Evolutionary conservation across 53 echinoderm and acorn worm genomes (phyloP).

Genomic region (Paracentrotus lividus): DNA sequence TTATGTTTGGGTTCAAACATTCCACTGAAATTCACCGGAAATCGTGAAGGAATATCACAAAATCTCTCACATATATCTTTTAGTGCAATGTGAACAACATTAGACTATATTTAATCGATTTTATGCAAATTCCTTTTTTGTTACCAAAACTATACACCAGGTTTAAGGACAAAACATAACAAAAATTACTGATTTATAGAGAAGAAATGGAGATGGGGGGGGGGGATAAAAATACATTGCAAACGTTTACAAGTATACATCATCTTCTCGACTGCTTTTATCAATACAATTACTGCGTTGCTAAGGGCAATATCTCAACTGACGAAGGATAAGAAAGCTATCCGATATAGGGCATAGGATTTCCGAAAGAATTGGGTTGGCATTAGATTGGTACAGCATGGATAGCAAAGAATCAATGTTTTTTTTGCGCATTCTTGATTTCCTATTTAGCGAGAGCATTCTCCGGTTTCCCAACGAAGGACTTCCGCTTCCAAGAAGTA

Average conservation of each 20-base stretch:
- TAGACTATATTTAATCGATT: too few relatives aligned
- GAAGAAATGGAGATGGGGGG: not conserved
- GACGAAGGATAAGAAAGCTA: not conserved
- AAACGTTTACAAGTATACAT: not conserved
- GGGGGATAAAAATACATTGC: not conserved
- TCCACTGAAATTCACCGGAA: too few relatives aligned
- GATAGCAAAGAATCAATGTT: slow-evolving; percentile 33
- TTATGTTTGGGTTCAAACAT: too few relatives aligned
- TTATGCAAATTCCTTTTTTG: too few relatives aligned
- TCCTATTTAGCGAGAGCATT: slow-evolving; percentile 41
- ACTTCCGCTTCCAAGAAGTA: not conserved
- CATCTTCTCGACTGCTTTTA: not conserved
- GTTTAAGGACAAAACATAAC: not conserved
- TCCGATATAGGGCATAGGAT: slow-evolving; percentile 19
- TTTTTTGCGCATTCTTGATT: slow-evolving; percentile 42
- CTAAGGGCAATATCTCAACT: not conserved
- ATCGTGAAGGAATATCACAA: too few relatives aligned
- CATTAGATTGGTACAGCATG: not conserved
- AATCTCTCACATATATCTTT: too few relatives aligned
- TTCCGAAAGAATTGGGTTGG: not conserved
- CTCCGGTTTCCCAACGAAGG: not conserved
- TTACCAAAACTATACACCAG: too few relatives aligned
- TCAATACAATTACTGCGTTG: slow-evolving; percentile 6
- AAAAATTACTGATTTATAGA: too few relatives aligned
- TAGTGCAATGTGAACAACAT: too few relatives aligned